Evolutionary conservation across 2,888 invertebrate species (phyloP), one percentile per base, ranked within the genome.

Genomic region (Epistrophe grossulariae): DNA sequence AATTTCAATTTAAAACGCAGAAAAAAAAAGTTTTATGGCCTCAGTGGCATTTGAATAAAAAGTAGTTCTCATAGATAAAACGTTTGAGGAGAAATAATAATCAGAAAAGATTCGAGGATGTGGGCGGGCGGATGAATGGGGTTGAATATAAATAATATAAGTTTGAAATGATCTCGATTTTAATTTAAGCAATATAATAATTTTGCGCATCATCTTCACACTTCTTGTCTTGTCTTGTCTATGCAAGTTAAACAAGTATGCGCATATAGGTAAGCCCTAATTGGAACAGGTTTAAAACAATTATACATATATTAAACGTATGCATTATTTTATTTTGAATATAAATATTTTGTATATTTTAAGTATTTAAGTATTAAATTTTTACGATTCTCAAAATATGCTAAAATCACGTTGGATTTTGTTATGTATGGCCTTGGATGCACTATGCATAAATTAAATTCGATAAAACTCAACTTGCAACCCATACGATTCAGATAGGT

Each of bases 41-140:
- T 50, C 50, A 28, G 19, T 68, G 50, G 48, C 66, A 68, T 68
- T 68, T 50, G 19, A 68, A 68, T 68, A 48, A 68, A 68, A 50
- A 68, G 64, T 68, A 35, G 66, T 50, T 17, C 38, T 68, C 0
- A 38, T n/a, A 62, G 2, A 28, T 2, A 11, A 62, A 40, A 24
- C 38, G 2, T 50, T 50, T 35, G 15, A 2, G 9, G 28, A 6
- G 15, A 1, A 17, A 7, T 35, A 66, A 50, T 50, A 68, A 13
- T 35, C 19, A 5, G n/a, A 13, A 68, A 38, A 11, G 7, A 35
- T 68, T 68, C 13, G 35, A 19, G 35, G 5, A 9, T 35, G 66
- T 68, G 66, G 66, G 66, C 50, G 66, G 15, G 66, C 35, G 66
- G 15, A 13, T 50, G n/a, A 66, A 50, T 50, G 66, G 66, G 48